phyloP scores from a whole-genome alignment of 2,888 invertebrate species.

The Helobdella robusta region DNA sequence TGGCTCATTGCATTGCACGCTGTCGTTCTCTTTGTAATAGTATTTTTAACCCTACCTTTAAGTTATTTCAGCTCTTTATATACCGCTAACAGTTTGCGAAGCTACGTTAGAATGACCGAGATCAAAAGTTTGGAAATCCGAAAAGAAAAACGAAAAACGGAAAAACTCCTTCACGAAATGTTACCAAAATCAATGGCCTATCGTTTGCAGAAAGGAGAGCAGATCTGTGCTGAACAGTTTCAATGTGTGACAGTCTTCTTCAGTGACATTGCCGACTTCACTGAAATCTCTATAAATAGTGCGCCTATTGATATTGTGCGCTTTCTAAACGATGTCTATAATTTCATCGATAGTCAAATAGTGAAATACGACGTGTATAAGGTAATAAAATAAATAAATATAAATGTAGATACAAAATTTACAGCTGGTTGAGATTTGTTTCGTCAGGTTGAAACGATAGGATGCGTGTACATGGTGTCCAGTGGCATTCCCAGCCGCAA shows the following conservation, averaged over 20 bases:
- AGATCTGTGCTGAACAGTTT: slow-evolving; percentile 27
- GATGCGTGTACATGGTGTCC: slow-evolving; percentile 31
- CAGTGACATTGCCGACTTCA: slow-evolving; percentile 32
- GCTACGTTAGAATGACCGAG: slow-evolving; percentile 21
- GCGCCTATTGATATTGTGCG: slow-evolving; percentile 28
- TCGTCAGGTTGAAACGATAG: slow-evolving; percentile 31
- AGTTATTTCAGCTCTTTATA: slow-evolving; percentile 7
- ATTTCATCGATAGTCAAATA: slow-evolving; percentile 30
- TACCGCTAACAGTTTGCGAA: slow-evolving; percentile 23
- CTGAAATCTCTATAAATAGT: slow-evolving; percentile 26
- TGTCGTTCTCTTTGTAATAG: slow-evolving; percentile 4
- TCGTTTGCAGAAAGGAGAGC: slow-evolving; percentile 27
- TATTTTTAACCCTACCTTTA: slow-evolving; percentile 19
- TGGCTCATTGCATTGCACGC: slow-evolving; percentile 12
- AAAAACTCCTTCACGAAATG: slow-evolving; percentile 28
- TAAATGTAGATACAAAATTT: not conserved
- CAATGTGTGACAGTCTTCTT: slow-evolving; percentile 30
- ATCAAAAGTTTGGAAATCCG: slow-evolving; percentile 22
- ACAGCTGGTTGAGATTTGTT: not conserved
- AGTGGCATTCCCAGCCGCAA: slow-evolving; percentile 32
- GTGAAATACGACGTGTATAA: slow-evolving; percentile 30
- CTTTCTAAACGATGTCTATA: slow-evolving; percentile 31
- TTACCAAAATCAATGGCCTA: slow-evolving; percentile 26
- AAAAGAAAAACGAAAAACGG: slow-evolving; percentile 27
- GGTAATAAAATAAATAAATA: slow-evolving; percentile 21